Conservation (phyloP, 2,888 invertebrate species). For the Cephus nigrinus region DNA sequence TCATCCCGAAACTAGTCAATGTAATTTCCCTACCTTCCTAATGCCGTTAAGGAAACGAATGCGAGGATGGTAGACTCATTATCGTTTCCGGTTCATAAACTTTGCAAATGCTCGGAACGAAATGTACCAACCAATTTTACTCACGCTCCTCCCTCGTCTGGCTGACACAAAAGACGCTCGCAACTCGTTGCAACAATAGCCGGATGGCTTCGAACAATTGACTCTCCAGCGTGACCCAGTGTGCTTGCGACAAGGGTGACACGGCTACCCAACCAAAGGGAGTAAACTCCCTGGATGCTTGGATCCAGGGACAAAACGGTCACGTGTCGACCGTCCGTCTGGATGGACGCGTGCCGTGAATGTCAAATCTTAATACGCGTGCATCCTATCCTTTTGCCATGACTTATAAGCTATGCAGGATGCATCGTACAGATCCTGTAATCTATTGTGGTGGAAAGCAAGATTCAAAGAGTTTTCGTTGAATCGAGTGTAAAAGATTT, state of each 20-base stretch:
- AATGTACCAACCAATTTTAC: conserved; percentile 16
- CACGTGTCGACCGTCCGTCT: conserved; percentile 55
- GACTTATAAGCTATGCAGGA: conserved; percentile 18
- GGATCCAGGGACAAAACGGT: conserved; percentile 48
- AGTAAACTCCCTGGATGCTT: conserved; percentile 6
- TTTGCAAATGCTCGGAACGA: conserved; percentile 8
- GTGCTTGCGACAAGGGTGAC: background rate
- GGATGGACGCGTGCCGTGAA: conserved; percentile 51
- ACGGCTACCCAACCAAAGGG: conserved; percentile 8
- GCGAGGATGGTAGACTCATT: background rate
- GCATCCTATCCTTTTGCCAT: conserved; percentile 10
- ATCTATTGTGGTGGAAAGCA: background rate
- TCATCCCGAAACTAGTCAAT: background rate
- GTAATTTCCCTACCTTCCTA: background rate
- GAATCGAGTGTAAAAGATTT: background rate
- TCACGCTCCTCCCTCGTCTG: conserved; percentile 10
- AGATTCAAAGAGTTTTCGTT: background rate
- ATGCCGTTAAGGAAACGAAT: background rate
- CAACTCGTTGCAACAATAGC: background rate
- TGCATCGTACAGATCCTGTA: background rate
- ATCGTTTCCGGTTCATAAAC: conserved; percentile 19
- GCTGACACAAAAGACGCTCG: background rate
- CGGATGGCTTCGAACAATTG: background rate
- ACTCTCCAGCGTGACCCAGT: background rate
- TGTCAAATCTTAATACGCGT: conserved; percentile 28